phyloP scores from a whole-genome alignment of 2,113 vertebrate species.

The Corvus moneduloides region DNA sequence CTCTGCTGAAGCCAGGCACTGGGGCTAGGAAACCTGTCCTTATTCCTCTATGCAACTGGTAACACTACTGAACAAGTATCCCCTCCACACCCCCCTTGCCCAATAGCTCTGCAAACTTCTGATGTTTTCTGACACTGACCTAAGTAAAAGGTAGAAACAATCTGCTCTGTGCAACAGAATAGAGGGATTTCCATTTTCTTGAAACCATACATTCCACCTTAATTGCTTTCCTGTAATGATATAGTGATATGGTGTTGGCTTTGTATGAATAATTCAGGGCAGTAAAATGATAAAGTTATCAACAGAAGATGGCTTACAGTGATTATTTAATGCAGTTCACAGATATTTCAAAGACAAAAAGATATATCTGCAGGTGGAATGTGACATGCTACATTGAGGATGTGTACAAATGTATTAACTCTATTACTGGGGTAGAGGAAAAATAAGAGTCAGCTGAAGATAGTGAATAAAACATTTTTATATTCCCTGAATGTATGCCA shows the following conservation, averaged over 20 bases:
- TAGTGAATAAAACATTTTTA: slow-evolving; percentile 55
- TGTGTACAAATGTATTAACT: neutral
- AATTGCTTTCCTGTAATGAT: slow-evolving; percentile 30
- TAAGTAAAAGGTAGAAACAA: neutral
- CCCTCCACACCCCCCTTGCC: neutral
- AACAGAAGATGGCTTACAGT: slow-evolving; percentile 35
- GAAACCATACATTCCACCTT: neutral
- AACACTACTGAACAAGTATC: neutral
- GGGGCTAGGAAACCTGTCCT: neutral
- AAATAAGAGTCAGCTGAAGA: slow-evolving; percentile 28
- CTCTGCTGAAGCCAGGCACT: neutral
- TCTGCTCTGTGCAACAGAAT: neutral
- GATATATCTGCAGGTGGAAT: neutral
- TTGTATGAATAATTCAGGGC: slow-evolving; percentile 51
- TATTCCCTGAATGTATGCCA: neutral
- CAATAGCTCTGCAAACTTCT: neutral
- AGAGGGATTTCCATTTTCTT: neutral
- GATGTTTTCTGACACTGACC: neutral
- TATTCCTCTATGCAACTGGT: neutral
- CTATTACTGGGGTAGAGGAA: neutral
- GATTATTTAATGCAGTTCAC: slow-evolving; percentile 34
- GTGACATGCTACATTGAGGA: neutral
- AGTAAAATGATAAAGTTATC: slow-evolving; percentile 40
- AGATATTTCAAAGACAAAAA: slow-evolving; percentile 48
- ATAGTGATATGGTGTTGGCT: neutral